Conservation (phyloP, 2,113 vertebrate species). For the Octodon degus region DNA sequence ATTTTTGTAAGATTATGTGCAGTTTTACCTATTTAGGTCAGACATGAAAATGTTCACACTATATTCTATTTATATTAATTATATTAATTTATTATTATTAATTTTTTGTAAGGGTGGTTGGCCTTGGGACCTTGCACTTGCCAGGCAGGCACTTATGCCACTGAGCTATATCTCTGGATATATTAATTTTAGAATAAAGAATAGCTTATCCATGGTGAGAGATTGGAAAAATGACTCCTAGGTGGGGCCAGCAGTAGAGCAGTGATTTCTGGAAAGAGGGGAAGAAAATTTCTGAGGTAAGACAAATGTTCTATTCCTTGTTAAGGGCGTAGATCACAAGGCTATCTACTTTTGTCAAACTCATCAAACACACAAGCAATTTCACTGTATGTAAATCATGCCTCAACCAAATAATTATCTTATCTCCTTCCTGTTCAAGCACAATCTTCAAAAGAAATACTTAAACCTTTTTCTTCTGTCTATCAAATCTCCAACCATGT, state of each 20-base stretch:
- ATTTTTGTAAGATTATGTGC: slow-evolving; percentile 48
- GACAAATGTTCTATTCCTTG: not conserved
- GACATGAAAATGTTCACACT: not conserved
- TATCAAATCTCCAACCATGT: not conserved
- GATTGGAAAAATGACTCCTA: not conserved
- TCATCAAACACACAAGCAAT: not conserved
- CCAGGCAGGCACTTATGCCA: too few relatives aligned
- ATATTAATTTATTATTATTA: too few relatives aligned
- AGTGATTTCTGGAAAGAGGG: not conserved
- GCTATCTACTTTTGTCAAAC: not conserved
- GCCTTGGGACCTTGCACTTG: too few relatives aligned
- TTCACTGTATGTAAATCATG: not conserved
- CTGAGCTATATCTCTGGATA: not conserved
- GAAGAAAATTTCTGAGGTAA: slow-evolving; percentile 2
- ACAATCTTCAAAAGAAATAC: not conserved
- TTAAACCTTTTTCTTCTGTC: not conserved
- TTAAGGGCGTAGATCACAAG: not conserved
- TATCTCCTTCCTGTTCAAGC: not conserved
- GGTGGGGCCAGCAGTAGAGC: not conserved
- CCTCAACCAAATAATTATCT: not conserved
- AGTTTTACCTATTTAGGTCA: slow-evolving; percentile 44
- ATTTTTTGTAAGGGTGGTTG: too few relatives aligned
- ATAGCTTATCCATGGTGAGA: not conserved
- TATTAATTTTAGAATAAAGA: slow-evolving; percentile 15
- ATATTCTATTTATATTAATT: slow-evolving; percentile 17